phyloP scores from a whole-genome alignment of 1,140 invertebrate genomes.

The Glomeris maerens region DNA sequence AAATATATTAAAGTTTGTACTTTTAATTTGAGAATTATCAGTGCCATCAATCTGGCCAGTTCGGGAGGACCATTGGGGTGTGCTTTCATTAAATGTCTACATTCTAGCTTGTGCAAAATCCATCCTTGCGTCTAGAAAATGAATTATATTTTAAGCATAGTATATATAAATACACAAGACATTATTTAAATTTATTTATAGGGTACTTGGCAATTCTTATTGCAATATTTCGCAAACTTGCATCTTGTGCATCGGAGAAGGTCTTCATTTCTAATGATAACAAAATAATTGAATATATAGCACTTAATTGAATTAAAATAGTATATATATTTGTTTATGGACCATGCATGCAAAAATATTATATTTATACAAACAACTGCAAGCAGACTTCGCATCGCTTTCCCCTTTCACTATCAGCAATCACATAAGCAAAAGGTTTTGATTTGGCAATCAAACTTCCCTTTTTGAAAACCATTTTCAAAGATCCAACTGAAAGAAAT shows the following conservation, averaged over 20 bases:
- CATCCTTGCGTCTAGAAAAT: conserved; percentile 1
- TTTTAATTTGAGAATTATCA: conserved; percentile 9
- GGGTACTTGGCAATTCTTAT: conserved; percentile 14
- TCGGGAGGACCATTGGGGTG: conserved; percentile 1
- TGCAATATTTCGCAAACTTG: conserved; percentile 13
- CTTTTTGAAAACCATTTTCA: conserved; percentile 5
- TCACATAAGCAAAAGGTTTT: conserved; percentile 11
- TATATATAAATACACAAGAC: neutral
- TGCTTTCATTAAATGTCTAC: conserved; percentile 1
- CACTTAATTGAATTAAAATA: no score
- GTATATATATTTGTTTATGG: no score
- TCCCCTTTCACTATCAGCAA: neutral
- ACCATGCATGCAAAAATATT: no score
- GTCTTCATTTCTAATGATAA: neutral
- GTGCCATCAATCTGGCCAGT: conserved; percentile 2
- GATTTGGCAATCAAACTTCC: conserved; percentile 8
- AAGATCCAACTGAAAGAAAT: no score
- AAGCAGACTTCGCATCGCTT: neutral
- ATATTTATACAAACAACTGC: neutral
- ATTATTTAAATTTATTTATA: neutral
- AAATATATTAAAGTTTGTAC: conserved; percentile 4
- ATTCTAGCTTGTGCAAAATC: conserved; percentile 9
- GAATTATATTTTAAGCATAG: neutral
- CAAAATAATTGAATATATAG: neutral
- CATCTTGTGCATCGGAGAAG: conserved; percentile 14